Percentiles rank a stretch among this genome's conserved stretches.
Evolutionary conservation across 2,113 vertebrate genomes (phyloP).

Genomic region (Psammodynastes pulverulentus): DNA sequence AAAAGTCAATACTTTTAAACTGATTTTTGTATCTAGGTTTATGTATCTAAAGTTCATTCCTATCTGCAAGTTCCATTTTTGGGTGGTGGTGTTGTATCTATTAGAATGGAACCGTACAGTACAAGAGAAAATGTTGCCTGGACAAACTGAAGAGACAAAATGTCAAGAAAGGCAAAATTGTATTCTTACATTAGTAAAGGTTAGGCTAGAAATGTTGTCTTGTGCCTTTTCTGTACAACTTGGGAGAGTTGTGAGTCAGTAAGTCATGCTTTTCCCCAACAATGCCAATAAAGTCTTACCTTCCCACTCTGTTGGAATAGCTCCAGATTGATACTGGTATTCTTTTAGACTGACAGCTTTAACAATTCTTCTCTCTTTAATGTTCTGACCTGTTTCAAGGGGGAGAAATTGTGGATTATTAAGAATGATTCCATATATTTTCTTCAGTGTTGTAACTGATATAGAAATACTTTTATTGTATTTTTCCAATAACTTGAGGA

Average conservation of each 20-base stretch:
- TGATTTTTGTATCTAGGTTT: neutral
- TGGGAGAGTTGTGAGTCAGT: neutral
- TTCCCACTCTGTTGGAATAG: conserved; percentile 93
- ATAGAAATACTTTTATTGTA: neutral
- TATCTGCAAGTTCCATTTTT: neutral
- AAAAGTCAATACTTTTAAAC: conserved; percentile 6
- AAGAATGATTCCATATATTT: conserved; percentile 10
- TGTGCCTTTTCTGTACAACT: neutral
- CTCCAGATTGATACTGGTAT: conserved; percentile 77
- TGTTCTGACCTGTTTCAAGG: conserved; percentile 73
- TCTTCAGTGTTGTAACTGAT: neutral
- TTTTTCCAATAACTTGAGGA: neutral
- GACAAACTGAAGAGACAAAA: neutral
- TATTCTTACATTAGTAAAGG: neutral
- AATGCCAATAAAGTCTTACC: conserved; percentile 71
- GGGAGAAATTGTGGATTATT: conserved; percentile 38
- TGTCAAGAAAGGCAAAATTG: neutral
- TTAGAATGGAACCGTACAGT: neutral
- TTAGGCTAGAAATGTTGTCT: neutral
- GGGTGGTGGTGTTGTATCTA: neutral
- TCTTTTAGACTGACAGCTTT: conserved; percentile 75
- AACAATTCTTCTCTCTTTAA: conserved; percentile 82
- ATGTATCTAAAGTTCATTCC: neutral
- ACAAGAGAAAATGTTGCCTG: neutral
- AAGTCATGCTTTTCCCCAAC: neutral